These are phyloP conservation scores for sheep (Ovis aries) DNA, from an alignment of 2,113 vertebrate species.

Conservation along the genomic window DNA sequence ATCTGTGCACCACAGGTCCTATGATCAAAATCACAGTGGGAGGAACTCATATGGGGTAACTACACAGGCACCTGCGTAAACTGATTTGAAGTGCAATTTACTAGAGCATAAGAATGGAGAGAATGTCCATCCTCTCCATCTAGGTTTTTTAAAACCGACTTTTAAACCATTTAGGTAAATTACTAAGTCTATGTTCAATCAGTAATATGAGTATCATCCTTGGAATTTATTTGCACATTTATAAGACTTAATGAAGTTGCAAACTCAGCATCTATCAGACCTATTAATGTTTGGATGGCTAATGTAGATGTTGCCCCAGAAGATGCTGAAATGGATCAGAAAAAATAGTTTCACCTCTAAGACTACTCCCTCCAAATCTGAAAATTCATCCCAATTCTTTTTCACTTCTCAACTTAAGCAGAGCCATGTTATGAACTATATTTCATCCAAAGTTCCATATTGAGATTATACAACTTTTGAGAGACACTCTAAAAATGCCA, in stretches of 20 bases:
- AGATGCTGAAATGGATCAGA: not conserved
- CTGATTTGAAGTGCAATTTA: not conserved
- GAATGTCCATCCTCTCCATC: not conserved
- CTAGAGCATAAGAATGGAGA: not conserved
- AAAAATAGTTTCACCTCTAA: not conserved
- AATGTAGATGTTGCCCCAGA: not conserved
- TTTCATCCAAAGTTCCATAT: not conserved
- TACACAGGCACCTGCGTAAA: not conserved
- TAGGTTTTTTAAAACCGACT: not conserved
- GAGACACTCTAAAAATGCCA: not conserved
- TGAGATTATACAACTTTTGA: not conserved
- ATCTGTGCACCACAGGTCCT: not conserved
- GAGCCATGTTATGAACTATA: not conserved
- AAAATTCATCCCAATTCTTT: slow-evolving; percentile 3
- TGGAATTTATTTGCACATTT: not conserved
- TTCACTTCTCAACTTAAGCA: not conserved
- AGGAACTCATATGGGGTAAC: accelerated
- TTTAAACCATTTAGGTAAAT: not conserved
- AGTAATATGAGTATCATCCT: not conserved
- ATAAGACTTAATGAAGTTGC: not conserved
- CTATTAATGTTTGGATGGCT: not conserved
- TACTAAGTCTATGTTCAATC: not conserved
- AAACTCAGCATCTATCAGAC: not conserved
- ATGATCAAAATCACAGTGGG: not conserved
- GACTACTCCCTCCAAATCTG: not conserved